Base-by-base conservation (phyloP, 37 sponge, comb jelly and placozoan species). In the Aphrocallistes beatrix region DNA sequence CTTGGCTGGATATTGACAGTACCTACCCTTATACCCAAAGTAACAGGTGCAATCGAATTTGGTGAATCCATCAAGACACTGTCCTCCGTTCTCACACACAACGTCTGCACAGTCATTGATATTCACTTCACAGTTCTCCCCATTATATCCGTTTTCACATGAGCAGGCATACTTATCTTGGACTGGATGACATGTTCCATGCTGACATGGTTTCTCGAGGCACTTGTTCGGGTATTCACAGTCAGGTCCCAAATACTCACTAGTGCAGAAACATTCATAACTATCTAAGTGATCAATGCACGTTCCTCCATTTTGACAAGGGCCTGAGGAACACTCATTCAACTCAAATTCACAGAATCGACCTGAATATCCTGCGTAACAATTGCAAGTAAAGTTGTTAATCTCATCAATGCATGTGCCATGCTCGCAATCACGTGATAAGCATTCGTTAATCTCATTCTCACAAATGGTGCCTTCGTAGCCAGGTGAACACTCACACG, bases 261-360 rank as follows among this genome's bases (percentile, higher is more conserved):
- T 38, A 30, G 39, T 40, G 39, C 86, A 86, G 45, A 1, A 21
- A 40, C 86, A 86, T 23, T 81, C 40, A 36, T 81, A 86, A 8
- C 37, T 36, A 39, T 86, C 47, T 30, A 82, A 28, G 37, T 81
- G 82, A 86, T 86, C 86, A 81, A 81, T 86, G 50, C 86, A 86
- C 3, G 82, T 81, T 23, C 86, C 86, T 1, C 82, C 82, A 81
- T 86, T 86, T 38, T 23, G 42, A 81, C 86, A 86, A 25, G 86
- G 86, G 37, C 38, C 48, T 25, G 81, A 9, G 10, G 34, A 60
- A 60, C 75, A 60, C 34, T 60, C 75, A 13, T 60, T 60, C 34
- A 60, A 32, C 75, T 60, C 75, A 6, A 60, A 19, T 60, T 60
- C 75, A 60, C 75, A 60, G 32, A 60, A 60, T 28, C 75, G 75